Evolutionary conservation across 2,797 vertebrate species (phyloP).

Genomic region (Channallabes apus): DNA sequence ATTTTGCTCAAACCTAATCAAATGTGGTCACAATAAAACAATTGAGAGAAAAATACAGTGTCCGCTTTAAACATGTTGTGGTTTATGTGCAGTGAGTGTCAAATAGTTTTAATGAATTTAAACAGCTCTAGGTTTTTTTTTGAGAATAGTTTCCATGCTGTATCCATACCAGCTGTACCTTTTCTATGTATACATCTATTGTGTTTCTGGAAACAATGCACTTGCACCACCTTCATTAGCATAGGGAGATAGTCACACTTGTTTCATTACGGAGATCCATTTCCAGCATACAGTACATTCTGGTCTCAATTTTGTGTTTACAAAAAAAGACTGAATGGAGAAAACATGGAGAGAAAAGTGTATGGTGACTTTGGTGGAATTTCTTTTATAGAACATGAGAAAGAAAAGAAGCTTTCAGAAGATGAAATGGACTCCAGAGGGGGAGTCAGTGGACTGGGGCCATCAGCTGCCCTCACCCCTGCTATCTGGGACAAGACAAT

Average conservation of each 20-base stretch:
- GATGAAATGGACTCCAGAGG: conserved; percentile 58
- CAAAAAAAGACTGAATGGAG: neutral
- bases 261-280: neutral
- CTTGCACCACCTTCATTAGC: neutral
- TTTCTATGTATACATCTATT: neutral
- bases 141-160: neutral
- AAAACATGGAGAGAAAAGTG: neutral
- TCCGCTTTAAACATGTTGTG: neutral
- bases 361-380: neutral
- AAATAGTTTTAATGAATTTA: neutral
- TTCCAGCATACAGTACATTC: neutral
- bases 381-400: conserved; percentile 70
- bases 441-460: conserved; percentile 70
- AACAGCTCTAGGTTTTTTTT: neutral
- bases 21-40: neutral
- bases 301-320: neutral
- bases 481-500: conserved; percentile 99
- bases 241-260: too few relatives aligned
- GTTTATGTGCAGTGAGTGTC: neutral
- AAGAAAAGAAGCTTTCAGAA: conserved; percentile 73
- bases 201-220: neutral
- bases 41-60: neutral
- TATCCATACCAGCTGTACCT: neutral
- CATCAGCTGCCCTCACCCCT: conserved; percentile 91
- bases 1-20: neutral